phyloP scores from a whole-genome alignment of 64 coral and sea anemone genomes.

The Actinia equina region DNA sequence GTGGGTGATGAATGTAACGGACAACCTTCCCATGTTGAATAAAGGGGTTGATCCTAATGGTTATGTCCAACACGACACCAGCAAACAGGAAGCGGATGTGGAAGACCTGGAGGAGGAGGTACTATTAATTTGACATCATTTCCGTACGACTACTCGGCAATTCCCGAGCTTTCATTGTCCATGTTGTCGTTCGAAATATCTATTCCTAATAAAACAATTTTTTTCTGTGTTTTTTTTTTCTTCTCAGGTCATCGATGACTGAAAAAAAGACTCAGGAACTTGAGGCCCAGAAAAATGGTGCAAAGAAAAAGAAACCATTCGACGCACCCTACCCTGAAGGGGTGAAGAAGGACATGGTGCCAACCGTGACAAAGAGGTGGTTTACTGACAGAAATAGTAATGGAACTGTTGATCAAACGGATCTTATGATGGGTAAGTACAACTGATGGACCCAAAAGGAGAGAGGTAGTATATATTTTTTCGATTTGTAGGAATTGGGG shows the following conservation, averaged over 20 bases:
- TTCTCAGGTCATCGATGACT: constrained; percentile 76
- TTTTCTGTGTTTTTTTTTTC: no score
- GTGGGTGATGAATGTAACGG: constrained; percentile 95
- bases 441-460: neutral
- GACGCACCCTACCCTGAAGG: constrained; percentile 75
- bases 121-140: no score
- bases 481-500: no score
- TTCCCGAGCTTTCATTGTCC: no score
- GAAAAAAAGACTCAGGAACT: constrained; percentile 90
- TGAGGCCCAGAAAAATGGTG: constrained; percentile 64
- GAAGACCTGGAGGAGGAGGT: constrained; percentile 96
- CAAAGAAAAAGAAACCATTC: neutral
- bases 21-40: constrained; percentile 76
- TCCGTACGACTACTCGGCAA: no score
- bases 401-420: constrained; percentile 8
- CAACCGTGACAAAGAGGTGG: neutral
- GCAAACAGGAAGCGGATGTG: constrained; percentile 92
- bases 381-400: neutral
- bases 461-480: neutral
- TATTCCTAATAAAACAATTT: no score
- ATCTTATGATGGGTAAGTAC: constrained; percentile 1
- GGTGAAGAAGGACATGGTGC: constrained; percentile 71
- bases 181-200: no score
- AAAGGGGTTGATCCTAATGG: constrained; percentile 91
- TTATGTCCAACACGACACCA: constrained; percentile 90